Evolutionary conservation across 2,113 vertebrate species (phyloP).

Genomic region (Bungarus multicinctus): DNA sequence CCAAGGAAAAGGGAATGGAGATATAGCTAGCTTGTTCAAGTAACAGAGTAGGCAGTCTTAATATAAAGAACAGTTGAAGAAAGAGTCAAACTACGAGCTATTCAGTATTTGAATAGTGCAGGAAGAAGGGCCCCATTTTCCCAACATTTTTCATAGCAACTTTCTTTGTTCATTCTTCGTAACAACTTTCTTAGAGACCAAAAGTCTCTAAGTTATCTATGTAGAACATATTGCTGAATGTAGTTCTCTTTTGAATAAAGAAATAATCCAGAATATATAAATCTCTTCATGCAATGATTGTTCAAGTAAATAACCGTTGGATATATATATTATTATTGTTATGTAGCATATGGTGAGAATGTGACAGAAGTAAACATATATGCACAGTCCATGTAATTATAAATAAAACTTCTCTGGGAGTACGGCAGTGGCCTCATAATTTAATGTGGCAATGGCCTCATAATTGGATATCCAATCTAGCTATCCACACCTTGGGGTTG

Average conservation of each 20-base stretch:
- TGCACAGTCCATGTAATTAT: not conserved
- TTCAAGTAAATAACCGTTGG: not conserved
- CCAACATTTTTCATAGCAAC: not conserved
- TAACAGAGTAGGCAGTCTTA: not conserved
- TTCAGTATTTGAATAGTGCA: not conserved
- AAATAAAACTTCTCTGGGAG: not conserved
- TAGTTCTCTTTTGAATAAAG: not conserved
- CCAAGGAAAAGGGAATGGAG: not conserved
- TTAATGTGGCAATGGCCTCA: not conserved
- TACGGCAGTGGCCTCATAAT: not conserved
- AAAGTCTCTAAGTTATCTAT: not conserved
- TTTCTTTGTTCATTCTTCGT: not conserved
- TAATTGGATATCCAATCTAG: not conserved
- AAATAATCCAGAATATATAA: not conserved
- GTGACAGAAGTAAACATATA: not conserved
- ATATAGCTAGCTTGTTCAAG: not conserved
- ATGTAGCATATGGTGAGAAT: not conserved
- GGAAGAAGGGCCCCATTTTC: not conserved
- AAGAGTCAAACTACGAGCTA: not conserved
- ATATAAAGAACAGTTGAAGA: not conserved
- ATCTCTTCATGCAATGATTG: not conserved
- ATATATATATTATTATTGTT: too few species aligned
- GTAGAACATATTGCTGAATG: not conserved
- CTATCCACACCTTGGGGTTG: not conserved
- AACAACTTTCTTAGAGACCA: not conserved